These are phyloP conservation scores for Cynocephalus volans DNA, from an alignment of 2,113 vertebrate species.

Conservation along the genomic window DNA sequence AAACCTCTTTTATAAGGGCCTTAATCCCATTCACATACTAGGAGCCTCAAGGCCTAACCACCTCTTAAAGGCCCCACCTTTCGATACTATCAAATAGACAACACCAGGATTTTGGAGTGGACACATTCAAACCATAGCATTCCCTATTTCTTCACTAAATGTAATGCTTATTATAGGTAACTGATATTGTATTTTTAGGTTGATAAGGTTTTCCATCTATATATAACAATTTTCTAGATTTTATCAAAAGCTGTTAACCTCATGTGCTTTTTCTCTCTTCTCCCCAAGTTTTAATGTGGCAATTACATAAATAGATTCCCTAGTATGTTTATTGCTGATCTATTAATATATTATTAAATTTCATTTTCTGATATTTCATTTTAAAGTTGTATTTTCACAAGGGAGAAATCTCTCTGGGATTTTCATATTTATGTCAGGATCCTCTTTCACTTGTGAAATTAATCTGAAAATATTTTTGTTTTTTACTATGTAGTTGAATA, in stretches of 20 bases:
- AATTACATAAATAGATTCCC: neutral
- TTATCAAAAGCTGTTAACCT: neutral
- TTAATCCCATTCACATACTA: neutral
- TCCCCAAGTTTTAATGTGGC: neutral
- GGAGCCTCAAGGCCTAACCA: neutral
- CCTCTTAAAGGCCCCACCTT: too few relatives aligned
- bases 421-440: neutral
- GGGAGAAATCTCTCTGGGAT: neutral
- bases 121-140: neutral
- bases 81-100: too few relatives aligned
- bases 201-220: neutral
- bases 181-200: neutral
- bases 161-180: neutral
- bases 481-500: neutral
- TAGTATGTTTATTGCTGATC: neutral
- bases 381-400: neutral
- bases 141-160: neutral
- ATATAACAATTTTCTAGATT: neutral
- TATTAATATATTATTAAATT: neutral
- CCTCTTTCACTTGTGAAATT: neutral
- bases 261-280: neutral
- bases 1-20: neutral
- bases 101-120: neutral
- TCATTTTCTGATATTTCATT: neutral
- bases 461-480: neutral